These are phyloP conservation scores for Apolygus lucorum DNA, from an alignment of 1,140 invertebrate species.

Conservation along the genomic window DNA sequence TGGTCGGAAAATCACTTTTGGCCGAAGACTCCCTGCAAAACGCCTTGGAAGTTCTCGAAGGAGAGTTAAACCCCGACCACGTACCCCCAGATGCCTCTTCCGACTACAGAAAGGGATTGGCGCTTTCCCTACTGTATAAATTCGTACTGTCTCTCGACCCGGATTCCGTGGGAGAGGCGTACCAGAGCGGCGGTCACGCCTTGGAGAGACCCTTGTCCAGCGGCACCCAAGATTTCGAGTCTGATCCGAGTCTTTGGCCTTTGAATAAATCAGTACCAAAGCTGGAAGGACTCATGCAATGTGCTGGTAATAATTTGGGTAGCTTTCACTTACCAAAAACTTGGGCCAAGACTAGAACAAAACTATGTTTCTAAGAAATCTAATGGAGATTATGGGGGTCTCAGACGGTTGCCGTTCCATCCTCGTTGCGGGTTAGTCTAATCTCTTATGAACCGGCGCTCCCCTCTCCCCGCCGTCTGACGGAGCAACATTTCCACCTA, in stretches of 20 bases:
- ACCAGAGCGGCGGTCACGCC: conserved; percentile 22
- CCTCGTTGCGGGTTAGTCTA: too few relatives aligned
- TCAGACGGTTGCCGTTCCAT: too few relatives aligned
- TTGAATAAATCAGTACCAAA: conserved; percentile 68
- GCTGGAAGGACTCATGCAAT: conserved; percentile 62
- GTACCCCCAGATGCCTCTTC: conserved; percentile 51
- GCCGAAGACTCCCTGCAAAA: conserved; percentile 44
- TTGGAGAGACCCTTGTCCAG: conserved; percentile 51
- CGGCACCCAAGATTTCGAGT: conserved; percentile 62
- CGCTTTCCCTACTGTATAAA: conserved; percentile 43
- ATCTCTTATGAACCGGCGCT: too few relatives aligned
- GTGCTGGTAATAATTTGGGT: conserved; percentile 58
- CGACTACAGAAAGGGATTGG: conserved; percentile 45
- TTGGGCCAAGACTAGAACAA: too few relatives aligned
- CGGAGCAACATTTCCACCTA: too few relatives aligned
- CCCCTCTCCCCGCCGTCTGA: too few relatives aligned
- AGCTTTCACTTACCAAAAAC: too few relatives aligned
- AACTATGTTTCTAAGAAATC: too few relatives aligned
- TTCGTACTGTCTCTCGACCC: not conserved
- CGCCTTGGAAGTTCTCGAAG: conserved; percentile 48
- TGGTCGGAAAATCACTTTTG: conserved; percentile 49
- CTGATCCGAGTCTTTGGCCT: conserved; percentile 61
- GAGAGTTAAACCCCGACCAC: conserved; percentile 58
- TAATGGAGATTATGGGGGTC: too few relatives aligned
- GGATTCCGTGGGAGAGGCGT: not conserved